Conservation (phyloP, 2,113 vertebrate genomes). For the Irena cyanogastra region DNA sequence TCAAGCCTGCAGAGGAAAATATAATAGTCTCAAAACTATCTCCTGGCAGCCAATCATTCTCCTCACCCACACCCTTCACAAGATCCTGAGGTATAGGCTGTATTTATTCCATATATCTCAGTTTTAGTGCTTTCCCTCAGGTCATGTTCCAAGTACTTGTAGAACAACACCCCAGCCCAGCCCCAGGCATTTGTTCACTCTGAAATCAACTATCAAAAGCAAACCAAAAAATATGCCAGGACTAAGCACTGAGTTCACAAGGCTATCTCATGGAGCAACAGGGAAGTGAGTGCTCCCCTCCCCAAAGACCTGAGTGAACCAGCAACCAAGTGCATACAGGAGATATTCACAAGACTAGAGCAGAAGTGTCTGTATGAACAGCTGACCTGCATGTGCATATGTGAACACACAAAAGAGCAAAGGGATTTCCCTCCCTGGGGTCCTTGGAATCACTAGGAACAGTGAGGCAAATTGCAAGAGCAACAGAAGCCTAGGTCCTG, state of each 20-base stretch:
- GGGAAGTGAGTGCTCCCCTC: not conserved
- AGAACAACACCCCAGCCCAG: not conserved
- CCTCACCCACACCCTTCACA: not conserved
- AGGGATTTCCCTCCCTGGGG: not conserved
- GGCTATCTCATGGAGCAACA: not conserved
- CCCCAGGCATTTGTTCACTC: too few relatives aligned
- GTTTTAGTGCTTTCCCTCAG: not conserved
- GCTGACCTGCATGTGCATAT: fast-evolving
- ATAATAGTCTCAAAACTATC: not conserved
- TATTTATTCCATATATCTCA: not conserved
- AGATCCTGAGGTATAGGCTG: not conserved
- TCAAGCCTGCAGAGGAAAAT: not conserved
- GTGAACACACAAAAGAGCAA: not conserved
- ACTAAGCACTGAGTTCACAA: not conserved
- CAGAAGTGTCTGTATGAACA: not conserved
- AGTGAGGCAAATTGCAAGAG: not conserved
- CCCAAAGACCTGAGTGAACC: not conserved
- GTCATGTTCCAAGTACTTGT: not conserved
- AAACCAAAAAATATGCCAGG: not conserved
- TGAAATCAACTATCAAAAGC: not conserved
- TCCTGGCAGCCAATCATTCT: not conserved
- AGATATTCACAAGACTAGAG: not conserved
- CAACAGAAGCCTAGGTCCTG: not conserved
- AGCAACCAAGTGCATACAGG: not conserved
- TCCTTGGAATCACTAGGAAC: not conserved